Base-by-base conservation (phyloP, 2,888 invertebrate species). In the Patella ulyssiponensis region DNA sequence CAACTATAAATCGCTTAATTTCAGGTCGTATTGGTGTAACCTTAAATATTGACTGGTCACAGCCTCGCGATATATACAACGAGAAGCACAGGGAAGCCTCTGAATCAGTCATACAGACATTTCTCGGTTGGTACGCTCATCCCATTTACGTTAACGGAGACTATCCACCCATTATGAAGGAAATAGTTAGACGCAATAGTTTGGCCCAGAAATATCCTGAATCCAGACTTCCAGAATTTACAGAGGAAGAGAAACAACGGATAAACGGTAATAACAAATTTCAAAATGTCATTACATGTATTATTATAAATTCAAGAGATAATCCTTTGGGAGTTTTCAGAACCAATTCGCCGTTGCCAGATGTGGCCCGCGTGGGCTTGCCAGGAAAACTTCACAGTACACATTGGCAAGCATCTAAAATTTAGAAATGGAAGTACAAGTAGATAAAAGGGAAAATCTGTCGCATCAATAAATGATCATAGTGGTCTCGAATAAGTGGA, bases 81-180 rank as follows among this genome's bases (percentile, higher is more conserved):
- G 70, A 79, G 11, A 54, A 77, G 71, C 84, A 87, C 74, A 70
- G 83, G 15, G 84, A 84, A 51, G 86, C 88, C 0, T 86, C 86
- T 0, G 85, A 86, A 56, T 69, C 84, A 20, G 83, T 84, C 2
- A 75, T 86, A 1, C 84, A 87, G 73, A 86, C 86, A 71, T 84
- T 85, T 70, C 80, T 89, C 1, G 90, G 90, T 23, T 88, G 88
- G 88, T 90, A 86, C 75, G 89, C 89, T 7, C 85, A 89, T 74
- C 89, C 90, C 17, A 86, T 90, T 12, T 85, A 81, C 74, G 87
- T 87, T 9, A 84, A 87, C 76, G 90, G 90, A 1, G 94, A 95
- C 91, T 95, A 87, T 73, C 86, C 86, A 5, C 79, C 84, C 4
- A 83, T 86, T 3, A 87, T 88, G 87, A 86, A 85, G 71, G 78